phyloP scores from a whole-genome alignment of 2,113 vertebrate genomes.

The Accipiter virgatus region DNA sequence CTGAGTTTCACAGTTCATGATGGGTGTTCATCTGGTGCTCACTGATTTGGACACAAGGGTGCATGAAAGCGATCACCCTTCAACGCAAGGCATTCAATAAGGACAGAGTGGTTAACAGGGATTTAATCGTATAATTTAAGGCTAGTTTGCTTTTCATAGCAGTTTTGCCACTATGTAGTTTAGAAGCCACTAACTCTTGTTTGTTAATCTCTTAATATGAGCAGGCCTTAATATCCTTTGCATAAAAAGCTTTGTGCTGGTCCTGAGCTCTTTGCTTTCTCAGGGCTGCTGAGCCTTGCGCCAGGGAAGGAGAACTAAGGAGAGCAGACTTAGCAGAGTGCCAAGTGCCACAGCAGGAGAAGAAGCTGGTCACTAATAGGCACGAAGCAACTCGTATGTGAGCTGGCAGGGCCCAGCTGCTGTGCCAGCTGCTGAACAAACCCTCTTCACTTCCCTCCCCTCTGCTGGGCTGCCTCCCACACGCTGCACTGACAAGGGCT shows the following conservation, averaged over 20 bases:
- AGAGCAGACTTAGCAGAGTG: not conserved
- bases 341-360: not conserved
- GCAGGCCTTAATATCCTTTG: not conserved
- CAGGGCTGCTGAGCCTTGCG: not conserved
- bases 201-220: not conserved
- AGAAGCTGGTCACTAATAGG: not conserved
- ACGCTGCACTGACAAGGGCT: not conserved
- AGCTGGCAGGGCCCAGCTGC: conserved; percentile 26
- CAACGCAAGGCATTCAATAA: not conserved
- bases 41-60: not conserved
- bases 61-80: not conserved
- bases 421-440: conserved; percentile 33
- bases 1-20: not conserved
- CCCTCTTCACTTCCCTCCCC: not conserved
- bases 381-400: not conserved
- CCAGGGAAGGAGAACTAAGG: not conserved
- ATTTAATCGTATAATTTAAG: not conserved
- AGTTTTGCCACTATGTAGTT: not conserved
- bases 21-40: not conserved
- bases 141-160: not conserved
- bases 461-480: not conserved
- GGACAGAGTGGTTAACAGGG: not conserved
- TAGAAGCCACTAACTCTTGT: not conserved
- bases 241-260: not conserved
- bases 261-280: not conserved